A percentile compares a stretch with the other conserved stretches of the same genome.
Evolutionary conservation across 2,888 invertebrate genomes (phyloP).

Genomic region (Nephrotoma guestfalica): DNA sequence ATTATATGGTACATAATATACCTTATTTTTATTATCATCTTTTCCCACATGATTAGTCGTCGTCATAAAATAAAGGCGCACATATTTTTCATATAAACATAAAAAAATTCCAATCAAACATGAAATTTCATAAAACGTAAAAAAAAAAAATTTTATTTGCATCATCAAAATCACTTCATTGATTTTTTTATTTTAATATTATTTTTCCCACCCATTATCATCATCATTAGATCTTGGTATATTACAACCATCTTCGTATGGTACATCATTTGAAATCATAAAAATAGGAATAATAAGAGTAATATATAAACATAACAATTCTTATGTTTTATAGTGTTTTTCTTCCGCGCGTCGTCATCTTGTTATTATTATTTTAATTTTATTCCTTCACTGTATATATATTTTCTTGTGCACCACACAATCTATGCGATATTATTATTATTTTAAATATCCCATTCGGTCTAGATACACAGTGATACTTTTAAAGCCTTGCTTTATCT

Average conservation of each 20-base stretch:
- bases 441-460: not conserved
- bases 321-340: not conserved
- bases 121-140: not conserved
- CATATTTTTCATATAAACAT: not conserved
- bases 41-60: not conserved
- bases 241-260: not conserved
- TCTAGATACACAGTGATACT: not conserved
- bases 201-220: not conserved
- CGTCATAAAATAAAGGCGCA: not conserved
- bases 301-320: not conserved
- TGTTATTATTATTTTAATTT: not conserved
- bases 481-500: not conserved
- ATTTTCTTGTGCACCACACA: not conserved
- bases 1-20: not conserved
- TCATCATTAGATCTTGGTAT: not conserved
- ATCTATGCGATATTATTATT: not conserved
- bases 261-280: not conserved
- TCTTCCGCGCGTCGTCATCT: not conserved
- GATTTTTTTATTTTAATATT: not conserved
- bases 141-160: not conserved
- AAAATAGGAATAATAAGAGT: not conserved
- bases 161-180: not conserved
- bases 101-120: not conserved
- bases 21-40: not conserved
- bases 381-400: not conserved